These are phyloP conservation scores for Chaetogeoica ovagalla DNA, from an alignment of 2,888 invertebrate species.

Conservation along the genomic window DNA sequence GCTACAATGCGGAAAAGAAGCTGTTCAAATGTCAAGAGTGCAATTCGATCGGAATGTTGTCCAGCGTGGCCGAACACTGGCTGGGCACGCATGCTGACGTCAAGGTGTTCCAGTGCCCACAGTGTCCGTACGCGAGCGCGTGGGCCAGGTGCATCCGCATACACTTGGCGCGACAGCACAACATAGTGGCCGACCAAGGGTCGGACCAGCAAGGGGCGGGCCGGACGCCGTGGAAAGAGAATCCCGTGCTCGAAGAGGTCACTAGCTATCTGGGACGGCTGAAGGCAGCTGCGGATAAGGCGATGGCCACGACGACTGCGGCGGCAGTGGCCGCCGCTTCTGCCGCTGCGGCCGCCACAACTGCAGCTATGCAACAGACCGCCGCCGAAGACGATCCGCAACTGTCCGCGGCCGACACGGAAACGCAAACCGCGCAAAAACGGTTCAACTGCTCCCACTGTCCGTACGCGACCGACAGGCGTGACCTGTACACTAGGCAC, in stretches of 20 bases:
- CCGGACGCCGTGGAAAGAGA: conserved; percentile 65
- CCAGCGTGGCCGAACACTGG: conserved; percentile 77
- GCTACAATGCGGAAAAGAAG: conserved; percentile 76
- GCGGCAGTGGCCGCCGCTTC: not conserved
- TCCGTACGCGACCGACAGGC: conserved; percentile 87
- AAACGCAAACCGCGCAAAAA: conserved; percentile 61
- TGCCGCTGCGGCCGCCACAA: not conserved
- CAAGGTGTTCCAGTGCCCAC: conserved; percentile 68
- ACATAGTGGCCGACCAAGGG: conserved; percentile 64
- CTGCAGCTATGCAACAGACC: not conserved
- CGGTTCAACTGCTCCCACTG: conserved; percentile 85
- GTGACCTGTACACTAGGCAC: conserved; percentile 87
- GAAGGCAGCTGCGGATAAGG: conserved; percentile 49
- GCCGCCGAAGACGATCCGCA: conserved; percentile 11
- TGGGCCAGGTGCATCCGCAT: conserved; percentile 76
- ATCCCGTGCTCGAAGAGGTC: conserved; percentile 74
- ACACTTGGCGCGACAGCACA: conserved; percentile 75
- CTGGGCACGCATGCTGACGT: conserved; percentile 73
- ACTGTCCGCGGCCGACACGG: conserved; percentile 46
- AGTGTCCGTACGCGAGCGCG: conserved; percentile 74
- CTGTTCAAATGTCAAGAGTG: conserved; percentile 76
- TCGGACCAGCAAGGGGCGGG: conserved; percentile 54
- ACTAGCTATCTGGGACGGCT: conserved; percentile 72
- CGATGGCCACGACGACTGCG: not conserved
- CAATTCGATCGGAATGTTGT: conserved; percentile 74